These are phyloP conservation scores for Xanthorhoe spadicearia DNA, from an alignment of 2,888 invertebrate genomes.

Conservation along the genomic window DNA sequence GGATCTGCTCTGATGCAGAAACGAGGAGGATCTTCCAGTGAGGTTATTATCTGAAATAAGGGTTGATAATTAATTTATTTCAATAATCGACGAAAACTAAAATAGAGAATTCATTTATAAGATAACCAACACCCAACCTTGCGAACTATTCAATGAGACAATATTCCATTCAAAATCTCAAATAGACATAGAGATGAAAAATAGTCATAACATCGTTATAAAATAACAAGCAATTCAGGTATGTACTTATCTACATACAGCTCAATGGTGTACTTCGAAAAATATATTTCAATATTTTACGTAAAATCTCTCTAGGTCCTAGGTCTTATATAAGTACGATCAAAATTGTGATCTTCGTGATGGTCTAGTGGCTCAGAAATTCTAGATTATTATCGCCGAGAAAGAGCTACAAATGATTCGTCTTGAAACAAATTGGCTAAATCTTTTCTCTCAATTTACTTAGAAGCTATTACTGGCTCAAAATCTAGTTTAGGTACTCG, in stretches of 20 bases:
- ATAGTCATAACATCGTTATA: too few species aligned
- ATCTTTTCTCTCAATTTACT: conserved; percentile 24
- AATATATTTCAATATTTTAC: too few species aligned
- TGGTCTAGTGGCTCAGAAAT: conserved; percentile 10
- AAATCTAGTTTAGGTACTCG: conserved; percentile 12
- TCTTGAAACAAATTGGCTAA: conserved; percentile 15
- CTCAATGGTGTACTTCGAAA: too few species aligned
- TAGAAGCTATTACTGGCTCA: conserved; percentile 18
- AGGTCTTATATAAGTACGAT: background rate
- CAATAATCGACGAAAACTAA: background rate
- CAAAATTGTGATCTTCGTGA: conserved; percentile 13
- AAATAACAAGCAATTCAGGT: too few species aligned
- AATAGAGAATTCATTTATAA: too few species aligned
- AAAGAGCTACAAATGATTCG: conserved; percentile 12
- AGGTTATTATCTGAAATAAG: conserved; percentile 53
- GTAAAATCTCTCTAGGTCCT: too few species aligned
- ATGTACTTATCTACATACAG: too few species aligned
- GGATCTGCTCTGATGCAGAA: conserved; percentile 73
- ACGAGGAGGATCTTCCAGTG: conserved; percentile 54
- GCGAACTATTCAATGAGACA: too few species aligned
- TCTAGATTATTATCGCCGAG: conserved; percentile 13
- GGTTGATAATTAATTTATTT: background rate
- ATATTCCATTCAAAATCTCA: background rate
- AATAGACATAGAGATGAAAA: too few species aligned
- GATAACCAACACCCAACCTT: too few species aligned